Evolutionary conservation across 2,797 vertebrate species (phyloP).

Genomic region (Phyllotis vaccarum): DNA sequence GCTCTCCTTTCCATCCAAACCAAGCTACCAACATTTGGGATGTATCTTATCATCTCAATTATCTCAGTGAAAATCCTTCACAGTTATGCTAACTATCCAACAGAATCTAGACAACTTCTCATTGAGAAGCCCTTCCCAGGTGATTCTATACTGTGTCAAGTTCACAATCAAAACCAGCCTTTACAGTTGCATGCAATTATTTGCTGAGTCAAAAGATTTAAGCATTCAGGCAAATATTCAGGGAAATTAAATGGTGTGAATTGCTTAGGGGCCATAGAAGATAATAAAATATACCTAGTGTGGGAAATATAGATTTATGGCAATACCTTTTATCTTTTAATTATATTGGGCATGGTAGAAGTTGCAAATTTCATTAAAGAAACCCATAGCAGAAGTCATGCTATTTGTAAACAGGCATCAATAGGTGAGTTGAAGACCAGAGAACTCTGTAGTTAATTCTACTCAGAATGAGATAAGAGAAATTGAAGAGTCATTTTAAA

Average conservation of each 20-base stretch:
- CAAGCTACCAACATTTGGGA: not conserved
- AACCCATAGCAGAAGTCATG: not conserved
- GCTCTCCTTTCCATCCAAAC: no score
- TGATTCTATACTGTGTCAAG: not conserved
- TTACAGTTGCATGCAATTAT: not conserved
- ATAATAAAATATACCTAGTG: not conserved
- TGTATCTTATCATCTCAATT: not conserved
- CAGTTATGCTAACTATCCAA: not conserved
- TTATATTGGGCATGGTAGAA: not conserved
- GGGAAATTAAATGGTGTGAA: not conserved
- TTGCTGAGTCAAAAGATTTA: not conserved
- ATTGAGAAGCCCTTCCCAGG: not conserved
- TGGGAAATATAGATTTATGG: not conserved
- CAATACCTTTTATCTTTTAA: not conserved
- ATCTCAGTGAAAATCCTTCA: no score
- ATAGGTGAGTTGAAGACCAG: not conserved
- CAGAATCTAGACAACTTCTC: not conserved
- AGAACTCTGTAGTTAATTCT: not conserved
- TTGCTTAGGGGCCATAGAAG: not conserved
- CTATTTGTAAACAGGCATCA: not conserved
- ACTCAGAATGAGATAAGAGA: not conserved
- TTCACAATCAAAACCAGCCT: not conserved
- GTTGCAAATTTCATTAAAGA: not conserved
- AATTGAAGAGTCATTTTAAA: not conserved
- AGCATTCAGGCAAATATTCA: not conserved